phyloP scores from a whole-genome alignment of 2,113 vertebrate genomes.

The Heterochromis multidens region DNA sequence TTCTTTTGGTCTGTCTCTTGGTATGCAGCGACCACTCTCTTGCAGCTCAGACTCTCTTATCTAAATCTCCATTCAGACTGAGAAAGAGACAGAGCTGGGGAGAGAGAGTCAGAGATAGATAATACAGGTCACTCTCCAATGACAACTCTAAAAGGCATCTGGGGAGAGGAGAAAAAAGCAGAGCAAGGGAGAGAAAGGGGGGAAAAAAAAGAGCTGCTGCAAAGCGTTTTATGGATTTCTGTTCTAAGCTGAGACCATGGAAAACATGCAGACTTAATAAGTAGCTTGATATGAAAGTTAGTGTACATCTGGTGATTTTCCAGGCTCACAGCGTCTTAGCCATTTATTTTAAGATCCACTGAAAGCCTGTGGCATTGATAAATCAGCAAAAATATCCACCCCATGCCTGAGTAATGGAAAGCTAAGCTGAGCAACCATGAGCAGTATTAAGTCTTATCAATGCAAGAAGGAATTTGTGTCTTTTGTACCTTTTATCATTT shows the following conservation, averaged over 20 bases:
- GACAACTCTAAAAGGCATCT: conserved; percentile 68
- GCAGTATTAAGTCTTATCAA: conserved; percentile 5
- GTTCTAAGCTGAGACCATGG: neutral
- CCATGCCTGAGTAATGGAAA: conserved; percentile 31
- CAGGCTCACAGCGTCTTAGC: conserved; percentile 14
- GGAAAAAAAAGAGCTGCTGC: neutral
- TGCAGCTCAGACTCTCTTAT: conserved; percentile 69
- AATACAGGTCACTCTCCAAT: conserved; percentile 74
- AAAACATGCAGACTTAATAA: conserved; percentile 49
- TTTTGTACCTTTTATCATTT: conserved; percentile 1
- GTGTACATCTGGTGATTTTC: conserved; percentile 46
- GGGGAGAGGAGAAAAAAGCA: conserved; percentile 31
- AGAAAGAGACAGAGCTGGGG: conserved; percentile 46
- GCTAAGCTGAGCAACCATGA: conserved; percentile 26
- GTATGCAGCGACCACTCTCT: conserved; percentile 58
- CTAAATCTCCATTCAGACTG: conserved; percentile 69
- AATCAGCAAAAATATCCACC: conserved; percentile 33
- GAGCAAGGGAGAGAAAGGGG: neutral
- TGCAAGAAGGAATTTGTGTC: neutral
- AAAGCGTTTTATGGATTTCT: conserved; percentile 28
- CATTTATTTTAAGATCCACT: conserved; percentile 52
- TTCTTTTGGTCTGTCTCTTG: conserved; percentile 37
- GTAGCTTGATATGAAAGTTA: conserved; percentile 45
- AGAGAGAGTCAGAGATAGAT: conserved; percentile 58
- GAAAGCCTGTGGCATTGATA: conserved; percentile 44